Evolutionary conservation across 2,797 vertebrate genomes (phyloP).

Genomic region (Xyrichtys novacula): DNA sequence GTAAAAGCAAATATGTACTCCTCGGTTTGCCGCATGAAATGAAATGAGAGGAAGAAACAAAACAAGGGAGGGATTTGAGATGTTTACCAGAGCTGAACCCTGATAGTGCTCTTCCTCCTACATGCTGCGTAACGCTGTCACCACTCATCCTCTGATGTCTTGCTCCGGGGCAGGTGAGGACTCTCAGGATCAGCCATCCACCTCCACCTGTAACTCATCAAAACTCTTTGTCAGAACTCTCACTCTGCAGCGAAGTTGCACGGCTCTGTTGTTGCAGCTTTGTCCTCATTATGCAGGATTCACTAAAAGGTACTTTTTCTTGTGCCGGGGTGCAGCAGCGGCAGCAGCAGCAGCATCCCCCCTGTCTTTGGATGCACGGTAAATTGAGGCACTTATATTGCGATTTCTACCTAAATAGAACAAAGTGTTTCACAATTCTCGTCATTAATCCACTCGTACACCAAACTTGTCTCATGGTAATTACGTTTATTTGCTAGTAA

Average conservation of each 20-base stretch:
- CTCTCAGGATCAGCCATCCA: constrained; percentile 28
- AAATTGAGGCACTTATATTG: constrained; percentile 2
- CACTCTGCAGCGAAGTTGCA: background rate
- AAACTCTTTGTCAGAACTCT: constrained; percentile 12
- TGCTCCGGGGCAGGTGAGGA: constrained; percentile 19
- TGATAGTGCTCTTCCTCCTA: background rate
- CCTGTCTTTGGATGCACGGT: background rate
- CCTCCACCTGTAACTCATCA: constrained; percentile 35
- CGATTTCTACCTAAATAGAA: constrained; percentile 4
- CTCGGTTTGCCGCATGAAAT: constrained; percentile 24
- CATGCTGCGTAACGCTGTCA: constrained; percentile 14
- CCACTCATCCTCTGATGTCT: constrained; percentile 18
- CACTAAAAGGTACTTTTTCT: background rate
- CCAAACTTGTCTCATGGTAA: constrained; percentile 12
- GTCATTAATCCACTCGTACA: constrained; percentile 23
- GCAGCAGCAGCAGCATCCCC: background rate
- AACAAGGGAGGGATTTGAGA: constrained; percentile 15
- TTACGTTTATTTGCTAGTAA: constrained; percentile 5
- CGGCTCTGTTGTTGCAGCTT: background rate
- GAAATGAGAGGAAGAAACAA: constrained; percentile 13
- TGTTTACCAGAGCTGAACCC: constrained; percentile 1
- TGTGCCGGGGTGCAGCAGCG: background rate
- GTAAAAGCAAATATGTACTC: constrained; percentile 33
- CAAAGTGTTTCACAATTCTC: constrained; percentile 6
- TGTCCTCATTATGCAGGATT: background rate